phyloP scores from a whole-genome alignment of 2,113 vertebrate genomes.

The Tupaia tana region DNA sequence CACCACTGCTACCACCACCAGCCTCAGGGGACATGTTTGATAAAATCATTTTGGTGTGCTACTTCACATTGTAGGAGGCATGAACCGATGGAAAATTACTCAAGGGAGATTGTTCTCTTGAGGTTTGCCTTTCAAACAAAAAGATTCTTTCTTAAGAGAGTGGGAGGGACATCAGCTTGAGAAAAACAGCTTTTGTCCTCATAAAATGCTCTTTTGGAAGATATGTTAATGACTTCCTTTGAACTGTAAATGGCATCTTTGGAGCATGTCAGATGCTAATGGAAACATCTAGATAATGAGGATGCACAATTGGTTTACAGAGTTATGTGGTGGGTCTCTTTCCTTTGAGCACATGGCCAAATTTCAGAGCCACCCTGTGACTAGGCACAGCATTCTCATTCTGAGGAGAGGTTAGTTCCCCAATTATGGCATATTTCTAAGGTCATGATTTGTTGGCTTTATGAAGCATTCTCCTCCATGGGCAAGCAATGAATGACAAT shows the following conservation, averaged over 20 bases:
- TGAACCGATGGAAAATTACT: conserved; percentile 54
- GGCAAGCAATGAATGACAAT: conserved; percentile 60
- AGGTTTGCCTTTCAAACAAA: conserved; percentile 65
- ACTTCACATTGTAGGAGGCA: conserved; percentile 29
- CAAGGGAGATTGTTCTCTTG: conserved; percentile 53
- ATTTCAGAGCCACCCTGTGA: conserved; percentile 44
- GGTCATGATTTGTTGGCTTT: conserved; percentile 58
- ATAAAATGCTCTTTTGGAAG: conserved; percentile 78
- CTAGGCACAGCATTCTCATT: background rate
- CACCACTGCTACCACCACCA: background rate
- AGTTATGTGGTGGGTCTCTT: background rate
- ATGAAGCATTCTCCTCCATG: conserved; percentile 27
- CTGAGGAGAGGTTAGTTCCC: conserved; percentile 45
- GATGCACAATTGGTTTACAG: conserved; percentile 7
- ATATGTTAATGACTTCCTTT: conserved; percentile 82
- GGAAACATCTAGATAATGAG: conserved; percentile 47
- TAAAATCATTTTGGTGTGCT: conserved; percentile 12
- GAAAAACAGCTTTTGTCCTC: conserved; percentile 80
- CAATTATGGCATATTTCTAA: conserved; percentile 36
- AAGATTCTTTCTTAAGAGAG: conserved; percentile 60
- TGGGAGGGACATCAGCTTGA: conserved; percentile 60
- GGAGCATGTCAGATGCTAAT: conserved; percentile 66
- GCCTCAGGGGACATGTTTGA: background rate
- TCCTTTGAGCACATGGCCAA: background rate
- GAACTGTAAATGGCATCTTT: conserved; percentile 78